Evolutionary conservation across 2,888 invertebrate species (phyloP).

Genomic region (Microdon myrmicae): DNA sequence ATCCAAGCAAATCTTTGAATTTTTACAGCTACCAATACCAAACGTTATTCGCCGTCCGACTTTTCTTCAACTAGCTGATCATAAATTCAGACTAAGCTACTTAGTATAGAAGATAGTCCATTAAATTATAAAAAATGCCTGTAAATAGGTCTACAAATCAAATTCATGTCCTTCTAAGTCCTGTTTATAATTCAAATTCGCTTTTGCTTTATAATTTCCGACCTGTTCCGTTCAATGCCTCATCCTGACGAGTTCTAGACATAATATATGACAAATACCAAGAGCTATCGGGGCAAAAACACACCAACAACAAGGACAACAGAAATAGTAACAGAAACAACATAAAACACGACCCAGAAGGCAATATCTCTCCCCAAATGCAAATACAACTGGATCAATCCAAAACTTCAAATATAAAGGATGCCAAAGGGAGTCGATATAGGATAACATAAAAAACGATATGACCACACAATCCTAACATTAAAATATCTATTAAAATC

Average conservation of each 20-base stretch:
- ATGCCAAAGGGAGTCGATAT: neutral
- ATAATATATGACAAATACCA: neutral
- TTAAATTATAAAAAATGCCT: constrained; percentile 41
- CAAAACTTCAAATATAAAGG: neutral
- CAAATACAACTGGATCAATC: constrained; percentile 23
- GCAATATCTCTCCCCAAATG: constrained; percentile 42
- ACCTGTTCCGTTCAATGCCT: constrained; percentile 32
- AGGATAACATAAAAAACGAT: constrained; percentile 50
- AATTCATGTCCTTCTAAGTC: constrained; percentile 45
- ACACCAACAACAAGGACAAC: constrained; percentile 24
- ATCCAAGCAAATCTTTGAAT: too few relatives aligned
- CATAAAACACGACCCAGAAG: constrained; percentile 23
- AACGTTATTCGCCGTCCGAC: too few relatives aligned
- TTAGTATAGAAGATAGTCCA: constrained; percentile 26
- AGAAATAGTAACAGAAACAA: constrained; percentile 7
- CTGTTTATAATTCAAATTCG: constrained; percentile 32
- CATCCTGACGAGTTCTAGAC: constrained; percentile 11
- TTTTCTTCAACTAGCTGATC: too few relatives aligned
- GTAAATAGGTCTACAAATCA: constrained; percentile 47
- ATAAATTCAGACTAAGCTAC: too few relatives aligned
- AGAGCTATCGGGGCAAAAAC: constrained; percentile 9
- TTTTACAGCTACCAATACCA: too few relatives aligned
- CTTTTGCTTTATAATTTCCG: constrained; percentile 38
- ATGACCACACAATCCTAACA: constrained; percentile 50
- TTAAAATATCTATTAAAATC: constrained; percentile 53